phyloP scores from a whole-genome alignment of 2,113 vertebrate genomes.

The Bujurquina vittata region DNA sequence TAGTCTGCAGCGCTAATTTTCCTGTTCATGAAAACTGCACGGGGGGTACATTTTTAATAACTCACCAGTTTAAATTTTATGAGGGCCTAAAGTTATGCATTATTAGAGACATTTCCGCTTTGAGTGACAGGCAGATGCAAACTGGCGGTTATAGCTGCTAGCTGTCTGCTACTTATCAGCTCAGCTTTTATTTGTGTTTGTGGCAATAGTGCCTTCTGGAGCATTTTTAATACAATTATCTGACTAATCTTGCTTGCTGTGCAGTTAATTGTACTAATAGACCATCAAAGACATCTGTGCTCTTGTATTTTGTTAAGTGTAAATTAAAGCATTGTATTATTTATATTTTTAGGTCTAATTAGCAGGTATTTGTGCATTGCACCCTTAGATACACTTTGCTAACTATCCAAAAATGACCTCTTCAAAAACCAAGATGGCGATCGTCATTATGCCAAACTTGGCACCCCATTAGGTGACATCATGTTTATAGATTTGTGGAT shows the following conservation, averaged over 20 bases:
- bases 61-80: not conserved
- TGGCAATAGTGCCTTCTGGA: not conserved
- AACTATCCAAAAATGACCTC: not conserved
- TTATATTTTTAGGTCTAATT: not conserved
- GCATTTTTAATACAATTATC: not conserved
- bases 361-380: not conserved
- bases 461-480: not conserved
- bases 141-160: not conserved
- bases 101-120: not conserved
- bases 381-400: not conserved
- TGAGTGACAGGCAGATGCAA: not conserved
- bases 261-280: not conserved
- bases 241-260: not conserved
- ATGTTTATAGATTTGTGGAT: not conserved
- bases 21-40: slow-evolving; percentile 2
- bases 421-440: not conserved
- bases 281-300: not conserved
- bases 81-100: slow-evolving; percentile 1
- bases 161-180: not conserved
- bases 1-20: not conserved
- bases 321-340: not conserved
- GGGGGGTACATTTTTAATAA: slow-evolving; percentile 2
- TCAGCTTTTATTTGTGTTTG: not conserved
- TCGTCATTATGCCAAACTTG: no score
- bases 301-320: not conserved